phyloP scores from a whole-genome alignment of 2,888 invertebrate species.

The Zygogramma bicolorata region DNA sequence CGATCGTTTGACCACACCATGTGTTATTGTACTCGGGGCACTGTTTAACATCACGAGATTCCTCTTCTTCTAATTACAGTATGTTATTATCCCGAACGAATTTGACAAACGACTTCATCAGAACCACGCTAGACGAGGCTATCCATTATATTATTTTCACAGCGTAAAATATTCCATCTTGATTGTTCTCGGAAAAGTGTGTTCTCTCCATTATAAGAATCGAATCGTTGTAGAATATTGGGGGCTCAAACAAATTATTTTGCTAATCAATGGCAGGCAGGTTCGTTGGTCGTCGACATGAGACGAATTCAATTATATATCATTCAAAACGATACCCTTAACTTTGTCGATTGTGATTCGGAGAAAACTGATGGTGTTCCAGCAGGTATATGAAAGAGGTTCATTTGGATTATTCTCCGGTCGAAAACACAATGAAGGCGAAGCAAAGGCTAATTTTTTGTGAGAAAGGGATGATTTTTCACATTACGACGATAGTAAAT shows the following conservation, averaged over 20 bases:
- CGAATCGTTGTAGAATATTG: background rate
- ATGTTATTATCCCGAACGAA: background rate
- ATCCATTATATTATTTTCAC: background rate
- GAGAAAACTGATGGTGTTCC: too few relatives aligned
- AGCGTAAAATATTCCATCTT: background rate
- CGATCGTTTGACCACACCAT: constrained; percentile 21
- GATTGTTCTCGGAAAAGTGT: background rate
- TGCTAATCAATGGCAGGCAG: background rate
- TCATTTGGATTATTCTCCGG: too few relatives aligned
- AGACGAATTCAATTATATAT: background rate
- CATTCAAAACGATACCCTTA: too few relatives aligned
- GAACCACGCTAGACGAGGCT: constrained; percentile 4
- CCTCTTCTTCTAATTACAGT: constrained; percentile 17
- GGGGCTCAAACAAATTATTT: background rate
- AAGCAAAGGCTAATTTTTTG: too few relatives aligned
- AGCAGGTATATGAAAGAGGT: too few relatives aligned
- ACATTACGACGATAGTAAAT: too few relatives aligned
- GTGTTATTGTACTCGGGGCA: constrained; percentile 16
- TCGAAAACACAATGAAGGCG: too few relatives aligned
- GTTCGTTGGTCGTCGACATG: background rate
- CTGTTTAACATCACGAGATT: constrained; percentile 17
- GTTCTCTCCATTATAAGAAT: background rate
- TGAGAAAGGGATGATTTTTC: too few relatives aligned
- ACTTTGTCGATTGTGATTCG: too few relatives aligned
- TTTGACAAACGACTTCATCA: constrained; percentile 26